Conservation (phyloP, 2,797 vertebrate species). For the Peromyscus melanophrys region DNA sequence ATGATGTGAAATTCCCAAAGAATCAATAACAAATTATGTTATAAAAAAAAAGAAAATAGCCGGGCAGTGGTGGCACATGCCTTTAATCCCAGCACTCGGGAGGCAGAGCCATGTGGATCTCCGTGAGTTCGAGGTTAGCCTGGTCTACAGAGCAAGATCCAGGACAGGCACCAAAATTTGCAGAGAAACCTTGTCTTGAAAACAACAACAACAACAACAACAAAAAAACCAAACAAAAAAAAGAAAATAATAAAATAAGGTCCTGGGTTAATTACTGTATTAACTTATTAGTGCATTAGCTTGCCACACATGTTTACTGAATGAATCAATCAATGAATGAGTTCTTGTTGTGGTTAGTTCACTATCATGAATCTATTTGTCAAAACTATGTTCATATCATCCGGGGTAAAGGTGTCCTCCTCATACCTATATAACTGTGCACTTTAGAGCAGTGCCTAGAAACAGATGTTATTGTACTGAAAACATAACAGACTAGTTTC, state of each 20-base stretch:
- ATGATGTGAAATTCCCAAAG: neutral
- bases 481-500: neutral
- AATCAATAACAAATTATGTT: neutral
- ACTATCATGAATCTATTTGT: conserved; percentile 63
- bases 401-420: neutral
- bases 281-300: conserved; percentile 51
- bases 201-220: too few relatives aligned
- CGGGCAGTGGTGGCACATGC: too few relatives aligned
- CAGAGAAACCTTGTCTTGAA: too few relatives aligned
- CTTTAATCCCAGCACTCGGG: too few relatives aligned
- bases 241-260: conserved; percentile 62
- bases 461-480: neutral
- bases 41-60: neutral
- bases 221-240: neutral
- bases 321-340: conserved; percentile 30
- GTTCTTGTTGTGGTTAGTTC: conserved; percentile 18
- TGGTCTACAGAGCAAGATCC: too few relatives aligned
- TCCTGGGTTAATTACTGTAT: conserved; percentile 45
- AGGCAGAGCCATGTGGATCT: too few relatives aligned
- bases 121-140: too few relatives aligned
- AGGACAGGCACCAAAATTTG: too few relatives aligned
- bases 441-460: neutral
- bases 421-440: neutral
- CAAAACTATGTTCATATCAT: conserved; percentile 20
- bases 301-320: conserved; percentile 63